Percentiles rank a stretch among this genome's conserved stretches.
Evolutionary conservation across 2,797 vertebrate genomes (phyloP).

Genomic region (Neosilurus mollespiculum): DNA sequence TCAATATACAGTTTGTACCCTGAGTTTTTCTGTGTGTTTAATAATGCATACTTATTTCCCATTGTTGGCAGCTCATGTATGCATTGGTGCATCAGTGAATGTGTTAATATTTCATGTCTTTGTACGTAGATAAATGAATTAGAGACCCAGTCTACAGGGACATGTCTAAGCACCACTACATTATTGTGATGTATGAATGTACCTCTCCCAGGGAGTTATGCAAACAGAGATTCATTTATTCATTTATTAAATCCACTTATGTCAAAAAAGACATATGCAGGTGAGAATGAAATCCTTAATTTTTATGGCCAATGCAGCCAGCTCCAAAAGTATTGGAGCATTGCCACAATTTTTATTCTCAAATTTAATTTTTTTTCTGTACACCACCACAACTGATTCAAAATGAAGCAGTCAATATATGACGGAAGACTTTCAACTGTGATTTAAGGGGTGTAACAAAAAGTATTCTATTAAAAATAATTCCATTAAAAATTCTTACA

Average conservation of each 20-base stretch:
- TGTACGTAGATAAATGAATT: constrained; percentile 53
- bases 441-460: no score
- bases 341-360: no score
- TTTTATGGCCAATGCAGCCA: not conserved
- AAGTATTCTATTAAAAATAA: no score
- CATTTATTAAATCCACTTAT: not conserved
- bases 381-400: no score
- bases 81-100: constrained; percentile 37
- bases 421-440: no score
- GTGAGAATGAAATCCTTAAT: not conserved
- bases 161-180: constrained; percentile 48
- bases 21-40: not conserved
- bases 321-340: no score
- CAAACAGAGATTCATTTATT: constrained; percentile 46
- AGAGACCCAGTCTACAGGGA: constrained; percentile 57
- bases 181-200: constrained; percentile 65
- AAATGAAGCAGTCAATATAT: no score
- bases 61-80: constrained; percentile 13
- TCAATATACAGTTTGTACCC: not conserved
- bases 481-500: no score
- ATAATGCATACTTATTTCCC: not conserved
- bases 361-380: no score
- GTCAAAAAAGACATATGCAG: not conserved
- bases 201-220: constrained; percentile 48
- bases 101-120: constrained; percentile 35